These are phyloP conservation scores for Euwallacea fornicatus DNA, from an alignment of 1,140 invertebrate species.

Conservation along the genomic window DNA sequence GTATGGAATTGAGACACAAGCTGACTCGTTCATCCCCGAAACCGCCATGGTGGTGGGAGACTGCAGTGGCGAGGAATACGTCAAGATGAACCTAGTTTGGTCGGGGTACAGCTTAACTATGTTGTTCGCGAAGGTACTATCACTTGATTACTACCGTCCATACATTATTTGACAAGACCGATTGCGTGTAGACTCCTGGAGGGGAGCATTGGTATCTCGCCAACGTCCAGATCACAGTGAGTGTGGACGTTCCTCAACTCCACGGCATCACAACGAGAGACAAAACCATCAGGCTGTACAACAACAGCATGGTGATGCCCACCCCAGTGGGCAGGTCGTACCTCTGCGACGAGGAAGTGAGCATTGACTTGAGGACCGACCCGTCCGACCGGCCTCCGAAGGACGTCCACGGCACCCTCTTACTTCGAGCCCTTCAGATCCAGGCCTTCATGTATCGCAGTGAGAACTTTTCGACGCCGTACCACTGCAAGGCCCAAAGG, in stretches of 20 bases:
- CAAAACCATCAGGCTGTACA: slow-evolving; percentile 61
- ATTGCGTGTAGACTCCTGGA: slow-evolving; percentile 66
- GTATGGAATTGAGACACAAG: slow-evolving; percentile 47
- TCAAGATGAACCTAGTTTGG: slow-evolving; percentile 69
- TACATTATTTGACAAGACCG: neutral
- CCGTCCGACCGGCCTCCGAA: slow-evolving; percentile 54
- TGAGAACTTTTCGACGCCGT: slow-evolving; percentile 63
- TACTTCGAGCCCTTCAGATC: slow-evolving; percentile 45
- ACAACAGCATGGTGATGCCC: slow-evolving; percentile 69
- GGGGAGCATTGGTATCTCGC: slow-evolving; percentile 84
- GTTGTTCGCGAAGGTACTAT: slow-evolving; percentile 69
- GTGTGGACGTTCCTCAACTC: slow-evolving; percentile 54
- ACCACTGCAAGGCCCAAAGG: slow-evolving; percentile 56
- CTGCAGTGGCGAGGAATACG: slow-evolving; percentile 69
- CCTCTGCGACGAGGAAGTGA: slow-evolving; percentile 72
- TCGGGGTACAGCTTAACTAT: slow-evolving; percentile 69
- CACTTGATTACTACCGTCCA: neutral
- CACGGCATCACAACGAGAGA: slow-evolving; percentile 54
- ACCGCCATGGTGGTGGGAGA: slow-evolving; percentile 52
- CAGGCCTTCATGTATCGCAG: slow-evolving; percentile 69
- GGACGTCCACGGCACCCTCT: slow-evolving; percentile 45
- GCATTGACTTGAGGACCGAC: slow-evolving; percentile 55
- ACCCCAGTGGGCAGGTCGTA: slow-evolving; percentile 85
- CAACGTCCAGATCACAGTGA: slow-evolving; percentile 66
- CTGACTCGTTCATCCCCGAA: slow-evolving; percentile 49